Conservation (phyloP, 2,113 vertebrate species). For the Thamnaconus septentrionalis region DNA sequence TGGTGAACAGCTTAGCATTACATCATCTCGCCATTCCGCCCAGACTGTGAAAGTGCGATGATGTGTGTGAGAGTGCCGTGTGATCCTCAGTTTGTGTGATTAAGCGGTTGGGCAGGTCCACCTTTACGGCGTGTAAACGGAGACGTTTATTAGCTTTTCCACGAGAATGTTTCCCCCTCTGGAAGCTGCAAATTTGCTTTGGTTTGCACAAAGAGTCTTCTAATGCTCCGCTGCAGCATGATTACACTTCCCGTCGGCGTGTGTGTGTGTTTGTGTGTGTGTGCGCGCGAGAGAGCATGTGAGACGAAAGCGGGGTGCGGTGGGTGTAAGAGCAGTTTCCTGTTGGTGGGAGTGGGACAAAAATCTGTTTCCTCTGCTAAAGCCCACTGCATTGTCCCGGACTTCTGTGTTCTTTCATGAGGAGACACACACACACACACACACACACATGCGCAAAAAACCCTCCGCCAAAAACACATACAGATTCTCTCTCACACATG, state of each 20-base stretch:
- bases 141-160: slow-evolving; percentile 54
- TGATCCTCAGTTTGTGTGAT: not conserved
- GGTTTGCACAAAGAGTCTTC: slow-evolving; percentile 44
- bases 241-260: slow-evolving; percentile 44
- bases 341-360: slow-evolving; percentile 75
- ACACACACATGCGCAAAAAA: slow-evolving; percentile 14
- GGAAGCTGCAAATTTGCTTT: slow-evolving; percentile 31
- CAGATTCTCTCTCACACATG: not conserved
- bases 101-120: slow-evolving; percentile 28
- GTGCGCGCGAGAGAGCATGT: slow-evolving; percentile 4
- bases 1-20: not conserved
- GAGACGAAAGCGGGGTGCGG: slow-evolving; percentile 58
- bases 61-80: not conserved
- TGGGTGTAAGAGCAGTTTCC: slow-evolving; percentile 68
- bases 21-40: slow-evolving; percentile 5
- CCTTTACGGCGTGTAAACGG: slow-evolving; percentile 31
- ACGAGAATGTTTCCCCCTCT: slow-evolving; percentile 23
- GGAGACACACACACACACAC: slow-evolving; percentile 34
- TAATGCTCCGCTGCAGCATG: slow-evolving; percentile 40
- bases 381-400: slow-evolving; percentile 64
- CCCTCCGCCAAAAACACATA: not conserved
- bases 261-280: slow-evolving; percentile 17
- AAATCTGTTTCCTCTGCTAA: slow-evolving; percentile 72
- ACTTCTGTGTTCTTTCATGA: slow-evolving; percentile 58
- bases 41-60: not conserved